Evolutionary conservation across 2,888 invertebrate species (phyloP), one percentile per base, ranked within the genome.

Genomic region (Stratiomys singularior): DNA sequence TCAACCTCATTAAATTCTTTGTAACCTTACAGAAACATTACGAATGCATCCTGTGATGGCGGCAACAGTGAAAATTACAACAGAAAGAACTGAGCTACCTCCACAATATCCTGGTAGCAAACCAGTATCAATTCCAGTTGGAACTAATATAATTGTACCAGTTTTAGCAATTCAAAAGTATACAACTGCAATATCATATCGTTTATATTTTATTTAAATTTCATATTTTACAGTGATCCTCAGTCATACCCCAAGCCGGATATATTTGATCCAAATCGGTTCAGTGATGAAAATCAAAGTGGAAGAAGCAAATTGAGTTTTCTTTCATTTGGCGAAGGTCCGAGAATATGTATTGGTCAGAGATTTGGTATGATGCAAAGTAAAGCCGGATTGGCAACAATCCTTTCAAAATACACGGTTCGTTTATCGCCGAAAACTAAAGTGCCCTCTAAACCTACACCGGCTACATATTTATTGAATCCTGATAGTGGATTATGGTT

Each of bases 301-400:
- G 18, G 3, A 7, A 47, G 78, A 11, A 72, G 52, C 13, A 78
- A 76, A 30, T 78, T 76, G 18, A 77, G 79, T 15, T 79, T 64
- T 46, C 56, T 79, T 9, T 46, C 64, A 13, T 79, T 80, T 69
- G 78, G 79, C 13, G 79, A 80, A 77, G 78, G 78, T 15, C 79
- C 80, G 1, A 72, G 79, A 44, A 78, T 78, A 28, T 80, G 80
- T 44, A 25, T 63, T 69, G 80, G 79, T 15, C 77, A 78, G 76
- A 76, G 78, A 76, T 80, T 79, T 63, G 80, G 78, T 64, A 74
- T 80, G 44, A 46, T 77, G 15, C 78, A 80, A 78, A 76, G 74
- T 13, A 81, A 80, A 78, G 79, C 78, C 23, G 81, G 79, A 37
- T 21, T 80, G 25, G 69, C 74, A 21, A 74, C 77, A 28, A 78